These are phyloP conservation scores for Coluber constrictor DNA, from an alignment of 2,797 vertebrate species.

Conservation along the genomic window DNA sequence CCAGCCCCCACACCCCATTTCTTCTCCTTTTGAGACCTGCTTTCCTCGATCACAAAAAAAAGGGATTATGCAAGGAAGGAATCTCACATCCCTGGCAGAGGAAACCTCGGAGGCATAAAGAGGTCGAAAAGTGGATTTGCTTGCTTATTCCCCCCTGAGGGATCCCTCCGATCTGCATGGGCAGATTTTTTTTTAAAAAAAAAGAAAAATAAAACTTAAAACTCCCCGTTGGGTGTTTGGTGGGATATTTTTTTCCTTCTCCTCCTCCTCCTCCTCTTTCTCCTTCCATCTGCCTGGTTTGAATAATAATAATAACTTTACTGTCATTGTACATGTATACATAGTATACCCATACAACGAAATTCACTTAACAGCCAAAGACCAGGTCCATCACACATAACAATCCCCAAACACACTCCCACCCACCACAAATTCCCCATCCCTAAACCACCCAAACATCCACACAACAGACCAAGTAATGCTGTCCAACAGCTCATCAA, in stretches of 20 bases:
- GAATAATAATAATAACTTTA: too few relatives aligned
- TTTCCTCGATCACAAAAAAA: neutral
- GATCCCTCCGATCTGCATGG: neutral
- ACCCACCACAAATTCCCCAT: too few relatives aligned
- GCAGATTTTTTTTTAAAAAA: neutral
- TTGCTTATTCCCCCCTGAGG: too few relatives aligned
- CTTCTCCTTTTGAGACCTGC: neutral
- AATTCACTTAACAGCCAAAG: too few relatives aligned
- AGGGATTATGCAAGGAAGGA: neutral
- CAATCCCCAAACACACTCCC: too few relatives aligned
- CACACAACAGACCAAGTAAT: too few relatives aligned
- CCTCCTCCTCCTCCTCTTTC: neutral
- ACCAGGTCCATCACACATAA: too few relatives aligned
- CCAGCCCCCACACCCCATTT: neutral
- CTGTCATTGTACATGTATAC: too few relatives aligned
- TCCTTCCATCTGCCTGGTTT: neutral
- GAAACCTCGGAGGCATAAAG: neutral
- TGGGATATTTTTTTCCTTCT: neutral
- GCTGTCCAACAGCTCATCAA: too few relatives aligned
- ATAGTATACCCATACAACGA: too few relatives aligned
- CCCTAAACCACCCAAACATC: too few relatives aligned
- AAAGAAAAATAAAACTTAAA: neutral
- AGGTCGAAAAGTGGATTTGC: rapidly evolving
- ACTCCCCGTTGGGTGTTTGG: neutral
- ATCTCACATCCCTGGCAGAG: neutral